Percentiles rank a stretch among this genome's conserved stretches.
Conservation (phyloP, 2,797 vertebrate genomes). For the Kryptopterus vitreolus region DNA sequence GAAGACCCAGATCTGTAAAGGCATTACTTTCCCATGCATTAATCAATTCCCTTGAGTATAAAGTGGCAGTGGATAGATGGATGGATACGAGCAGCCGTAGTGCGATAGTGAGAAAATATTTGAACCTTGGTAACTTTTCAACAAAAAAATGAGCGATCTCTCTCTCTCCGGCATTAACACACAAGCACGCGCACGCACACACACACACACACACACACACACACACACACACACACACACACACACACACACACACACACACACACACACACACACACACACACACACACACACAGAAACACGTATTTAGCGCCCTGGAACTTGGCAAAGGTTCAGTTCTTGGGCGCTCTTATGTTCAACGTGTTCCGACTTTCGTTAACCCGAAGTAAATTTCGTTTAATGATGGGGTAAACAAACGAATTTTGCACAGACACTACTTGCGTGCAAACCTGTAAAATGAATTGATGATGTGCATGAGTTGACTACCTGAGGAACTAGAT, state of each 20-base stretch:
- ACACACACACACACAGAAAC: too few species aligned
- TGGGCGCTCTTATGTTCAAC: slow-evolving; percentile 7
- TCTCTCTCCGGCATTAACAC: too few species aligned
- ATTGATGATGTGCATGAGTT: background rate
- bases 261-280: too few species aligned
- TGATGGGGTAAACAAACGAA: slow-evolving; percentile 31
- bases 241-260: background rate
- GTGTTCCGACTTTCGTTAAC: slow-evolving; percentile 42
- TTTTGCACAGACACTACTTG: background rate
- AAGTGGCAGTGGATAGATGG: background rate
- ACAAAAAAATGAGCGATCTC: too few species aligned
- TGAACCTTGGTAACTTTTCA: too few species aligned
- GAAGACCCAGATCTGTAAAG: background rate
- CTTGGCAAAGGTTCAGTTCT: slow-evolving; percentile 42
- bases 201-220: background rate
- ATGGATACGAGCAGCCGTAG: too few species aligned
- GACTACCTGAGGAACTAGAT: slow-evolving; percentile 7
- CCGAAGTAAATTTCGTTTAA: slow-evolving; percentile 46
- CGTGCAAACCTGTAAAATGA: background rate
- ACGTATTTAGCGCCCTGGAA: too few species aligned
- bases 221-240: background rate
- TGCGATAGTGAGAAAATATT: background rate
- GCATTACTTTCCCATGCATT: background rate
- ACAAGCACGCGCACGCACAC: background rate
- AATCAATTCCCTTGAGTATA: too few species aligned